Evolutionary conservation across 2,888 invertebrate species (phyloP).

Genomic region (Cryptocephalus moraei): DNA sequence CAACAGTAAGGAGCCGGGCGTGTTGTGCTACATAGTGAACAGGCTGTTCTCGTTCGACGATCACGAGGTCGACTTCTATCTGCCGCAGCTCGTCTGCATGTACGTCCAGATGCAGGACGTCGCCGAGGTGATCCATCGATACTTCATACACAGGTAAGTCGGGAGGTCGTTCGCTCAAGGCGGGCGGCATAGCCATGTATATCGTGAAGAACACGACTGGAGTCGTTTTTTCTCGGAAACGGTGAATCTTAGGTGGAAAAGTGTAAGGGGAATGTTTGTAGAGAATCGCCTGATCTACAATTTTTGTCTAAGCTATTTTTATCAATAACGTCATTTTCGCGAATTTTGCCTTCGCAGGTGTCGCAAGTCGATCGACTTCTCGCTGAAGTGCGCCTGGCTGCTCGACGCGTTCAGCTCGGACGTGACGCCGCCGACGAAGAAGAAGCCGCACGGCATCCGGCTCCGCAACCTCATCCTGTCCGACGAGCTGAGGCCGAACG

Average conservation of each 20-base stretch:
- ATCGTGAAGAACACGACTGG: too few species aligned
- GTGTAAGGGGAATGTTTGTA: too few species aligned
- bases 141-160: slow-evolving; percentile 66
- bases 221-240: too few species aligned
- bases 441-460: slow-evolving; percentile 65
- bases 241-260: too few species aligned
- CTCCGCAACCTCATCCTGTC: slow-evolving; percentile 63
- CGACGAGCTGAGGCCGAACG: slow-evolving; percentile 45
- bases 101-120: slow-evolving; percentile 97
- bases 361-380: slow-evolving; percentile 90
- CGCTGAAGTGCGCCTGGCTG: slow-evolving; percentile 92
- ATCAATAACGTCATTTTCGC: too few species aligned
- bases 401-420: slow-evolving; percentile 88
- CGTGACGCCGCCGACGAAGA: slow-evolving; percentile 53
- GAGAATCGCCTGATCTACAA: too few species aligned
- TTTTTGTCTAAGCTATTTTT: too few species aligned
- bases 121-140: slow-evolving; percentile 85
- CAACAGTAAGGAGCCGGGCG: slow-evolving; percentile 96
- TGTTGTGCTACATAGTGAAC: slow-evolving; percentile 95
- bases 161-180: too few species aligned
- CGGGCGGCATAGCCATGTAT: too few species aligned
- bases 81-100: slow-evolving; percentile 96
- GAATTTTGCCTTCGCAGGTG: slow-evolving; percentile 50
- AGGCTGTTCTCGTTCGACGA: slow-evolving; percentile 92
- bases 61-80: slow-evolving; percentile 91